Evolutionary conservation across 2,797 vertebrate genomes (phyloP).

Genomic region (Falco peregrinus): DNA sequence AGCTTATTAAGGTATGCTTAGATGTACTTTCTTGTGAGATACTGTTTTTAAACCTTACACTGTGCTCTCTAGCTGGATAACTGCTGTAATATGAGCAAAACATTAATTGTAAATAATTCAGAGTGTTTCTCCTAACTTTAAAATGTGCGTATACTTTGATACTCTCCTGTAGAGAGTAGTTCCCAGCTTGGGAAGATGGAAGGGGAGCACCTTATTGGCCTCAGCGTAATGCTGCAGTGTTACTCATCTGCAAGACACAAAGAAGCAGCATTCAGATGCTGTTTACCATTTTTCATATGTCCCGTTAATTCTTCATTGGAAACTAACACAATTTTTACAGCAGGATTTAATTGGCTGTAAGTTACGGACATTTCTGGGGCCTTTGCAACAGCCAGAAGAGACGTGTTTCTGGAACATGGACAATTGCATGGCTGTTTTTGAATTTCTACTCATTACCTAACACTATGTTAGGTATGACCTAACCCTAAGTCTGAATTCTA

Average conservation of each 20-base stretch:
- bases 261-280: conserved; percentile 57
- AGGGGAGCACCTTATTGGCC: conserved; percentile 64
- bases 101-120: no score
- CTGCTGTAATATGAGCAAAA: no score
- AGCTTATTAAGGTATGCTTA: no score
- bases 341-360: conserved; percentile 65
- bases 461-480: no score
- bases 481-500: no score
- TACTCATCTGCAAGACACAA: conserved; percentile 67
- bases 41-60: no score
- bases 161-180: conserved; percentile 77
- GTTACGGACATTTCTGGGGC: conserved; percentile 55
- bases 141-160: conserved; percentile 42
- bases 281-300: conserved; percentile 18
- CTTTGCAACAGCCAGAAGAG: conserved; percentile 57
- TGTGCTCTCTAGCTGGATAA: no score
- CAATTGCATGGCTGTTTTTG: conserved; percentile 18
- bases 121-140: no score
- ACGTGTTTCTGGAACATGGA: conserved; percentile 63
- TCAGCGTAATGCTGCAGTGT: conserved; percentile 56
- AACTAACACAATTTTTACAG: conserved; percentile 58
- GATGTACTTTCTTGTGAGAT: no score
- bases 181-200: conserved; percentile 64
- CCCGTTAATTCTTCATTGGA: conserved; percentile 59
- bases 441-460: not conserved